Evolutionary conservation across 2,888 invertebrate genomes (phyloP), one percentile per base, ranked within the genome.

Genomic region (Plutella xylostella): DNA sequence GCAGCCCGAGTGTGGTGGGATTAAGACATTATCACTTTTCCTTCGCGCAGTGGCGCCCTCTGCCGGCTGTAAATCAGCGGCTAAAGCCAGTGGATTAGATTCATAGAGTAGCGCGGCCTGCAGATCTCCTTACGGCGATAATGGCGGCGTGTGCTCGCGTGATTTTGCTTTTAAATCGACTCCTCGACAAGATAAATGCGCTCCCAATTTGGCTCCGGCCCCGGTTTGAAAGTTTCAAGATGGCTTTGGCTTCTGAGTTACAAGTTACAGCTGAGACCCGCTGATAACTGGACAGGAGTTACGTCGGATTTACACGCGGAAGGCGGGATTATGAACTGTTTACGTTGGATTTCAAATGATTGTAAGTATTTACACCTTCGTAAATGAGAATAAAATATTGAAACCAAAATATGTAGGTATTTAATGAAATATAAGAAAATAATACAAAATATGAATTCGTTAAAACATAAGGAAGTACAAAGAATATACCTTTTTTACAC

Each of bases 1-100:
- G 56, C 59, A 66, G 62, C 70, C 78, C 74, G 66, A 82, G 84
- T 84, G 84, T 83, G 85, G 76, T 79, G 76, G 86, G 85, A 86
- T 87, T 86, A 87, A 86, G 86, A 87, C 87, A 87, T 88, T 87
- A 87, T 87, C 87, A 87, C 87, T 87, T 87, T 87, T 86, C 86
- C 86, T 86, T 85, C 38, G 67, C 73, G 72, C 71, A 74, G 68
- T 68, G 68, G 70, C 72, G 78, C 79, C 80, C 77, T 72, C 69
- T 62, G 63, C 67, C 71, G 74, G 68, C 80, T 80, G 79, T 83
- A 85, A 85, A 86, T 85, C 86, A 85, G 82, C 62, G 72, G 70
- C 73, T 75, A 78, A 79, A 83, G 82, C 83, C 85, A 68, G 70
- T 64, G 85, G 86, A 86, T 85, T 84, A 85, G 83, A 84, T 78